These are phyloP conservation scores for Eurois occulta DNA, from an alignment of 2,888 invertebrate species.

Conservation along the genomic window DNA sequence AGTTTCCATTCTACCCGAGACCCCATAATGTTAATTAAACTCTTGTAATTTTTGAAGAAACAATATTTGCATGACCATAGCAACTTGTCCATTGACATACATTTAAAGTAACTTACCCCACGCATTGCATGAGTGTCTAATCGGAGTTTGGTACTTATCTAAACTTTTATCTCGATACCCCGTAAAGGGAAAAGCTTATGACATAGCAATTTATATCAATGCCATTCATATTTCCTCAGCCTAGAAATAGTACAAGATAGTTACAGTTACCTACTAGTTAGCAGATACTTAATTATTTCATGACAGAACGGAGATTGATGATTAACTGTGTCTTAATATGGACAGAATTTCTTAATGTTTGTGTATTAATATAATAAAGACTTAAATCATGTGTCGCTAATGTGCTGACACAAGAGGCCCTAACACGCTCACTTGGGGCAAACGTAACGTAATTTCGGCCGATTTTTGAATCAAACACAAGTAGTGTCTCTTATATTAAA, in stretches of 20 bases:
- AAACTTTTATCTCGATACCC: constrained; percentile 15
- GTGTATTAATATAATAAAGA: constrained; percentile 36
- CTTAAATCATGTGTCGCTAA: constrained; percentile 32
- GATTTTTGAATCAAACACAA: background rate
- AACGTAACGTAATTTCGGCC: background rate
- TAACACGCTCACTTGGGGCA: background rate
- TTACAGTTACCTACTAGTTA: constrained; percentile 10
- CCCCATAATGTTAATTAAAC: background rate
- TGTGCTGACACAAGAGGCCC: constrained; percentile 14
- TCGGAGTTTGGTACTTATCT: constrained; percentile 8
- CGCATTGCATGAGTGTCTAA: constrained; percentile 14
- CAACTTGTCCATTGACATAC: background rate
- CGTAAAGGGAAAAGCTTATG: constrained; percentile 38
- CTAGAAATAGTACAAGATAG: constrained; percentile 36
- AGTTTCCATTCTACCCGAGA: background rate
- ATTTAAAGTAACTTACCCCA: background rate
- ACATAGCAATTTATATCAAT: constrained; percentile 46
- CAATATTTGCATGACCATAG: background rate
- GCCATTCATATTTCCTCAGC: constrained; percentile 51
- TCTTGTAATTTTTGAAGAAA: background rate
- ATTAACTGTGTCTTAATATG: constrained; percentile 42
- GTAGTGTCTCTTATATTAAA: background rate
- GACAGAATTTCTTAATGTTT: constrained; percentile 28
- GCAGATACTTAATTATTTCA: constrained; percentile 50
- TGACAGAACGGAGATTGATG: constrained; percentile 51